Conservation (phyloP, 2,113 vertebrate genomes). For the Entelurus aequoreus region DNA sequence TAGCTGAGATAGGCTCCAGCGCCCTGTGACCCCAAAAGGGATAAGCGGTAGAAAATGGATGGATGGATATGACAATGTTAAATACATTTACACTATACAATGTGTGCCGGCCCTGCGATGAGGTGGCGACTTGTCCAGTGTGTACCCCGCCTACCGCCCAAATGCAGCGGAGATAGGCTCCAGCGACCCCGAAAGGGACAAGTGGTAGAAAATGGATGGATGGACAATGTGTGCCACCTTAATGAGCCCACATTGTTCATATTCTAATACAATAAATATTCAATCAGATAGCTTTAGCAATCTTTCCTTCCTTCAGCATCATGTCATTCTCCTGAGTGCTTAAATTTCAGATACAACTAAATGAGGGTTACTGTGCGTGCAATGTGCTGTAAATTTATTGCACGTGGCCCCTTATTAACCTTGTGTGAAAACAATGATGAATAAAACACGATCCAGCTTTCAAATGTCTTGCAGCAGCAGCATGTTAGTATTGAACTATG, state of each 20-base stretch:
- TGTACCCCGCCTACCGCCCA: too few relatives aligned
- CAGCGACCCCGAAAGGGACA: too few relatives aligned
- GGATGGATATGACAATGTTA: too few relatives aligned
- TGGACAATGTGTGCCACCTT: too few relatives aligned
- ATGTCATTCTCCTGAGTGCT: neutral
- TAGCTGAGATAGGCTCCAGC: too few relatives aligned
- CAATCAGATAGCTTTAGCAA: neutral
- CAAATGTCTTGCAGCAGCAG: slow-evolving; percentile 6
- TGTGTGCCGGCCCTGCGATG: too few relatives aligned
- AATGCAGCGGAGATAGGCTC: too few relatives aligned
- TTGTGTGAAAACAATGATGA: neutral
- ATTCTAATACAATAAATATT: neutral
- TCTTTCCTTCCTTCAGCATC: neutral
- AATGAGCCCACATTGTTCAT: neutral
- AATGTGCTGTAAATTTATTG: neutral
- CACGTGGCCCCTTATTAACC: neutral
- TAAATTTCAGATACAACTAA: neutral
- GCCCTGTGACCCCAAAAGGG: too few relatives aligned
- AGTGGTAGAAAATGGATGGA: too few relatives aligned
- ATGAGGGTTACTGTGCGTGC: neutral
- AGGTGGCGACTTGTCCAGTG: too few relatives aligned
- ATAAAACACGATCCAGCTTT: slow-evolving; percentile 14
- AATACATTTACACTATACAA: neutral
- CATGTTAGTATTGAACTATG: neutral
- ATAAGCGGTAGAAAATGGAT: too few relatives aligned